Base-by-base conservation (phyloP, 2,888 invertebrate genomes). In the Temnothorax rugatulus region DNA sequence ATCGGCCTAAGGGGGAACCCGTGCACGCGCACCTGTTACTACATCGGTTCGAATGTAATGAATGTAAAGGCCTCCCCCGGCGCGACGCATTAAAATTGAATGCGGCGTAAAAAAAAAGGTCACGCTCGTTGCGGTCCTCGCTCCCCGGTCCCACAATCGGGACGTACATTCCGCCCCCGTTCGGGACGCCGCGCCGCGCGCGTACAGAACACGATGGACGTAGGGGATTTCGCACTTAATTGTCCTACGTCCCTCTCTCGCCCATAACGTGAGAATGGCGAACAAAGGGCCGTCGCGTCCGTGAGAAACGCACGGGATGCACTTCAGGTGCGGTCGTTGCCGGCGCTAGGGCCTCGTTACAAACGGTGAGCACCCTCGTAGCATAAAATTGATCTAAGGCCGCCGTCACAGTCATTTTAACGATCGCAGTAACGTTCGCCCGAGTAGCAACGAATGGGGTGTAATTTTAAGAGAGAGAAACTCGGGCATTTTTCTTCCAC, bases 301-400 rank as follows among this genome's bases (percentile, higher is more conserved):
- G 89, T 89, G 89, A 89, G 89, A 89, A 89, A 82, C 76, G 63
- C 84, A 82, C 79, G 57, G 69, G 85, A 87, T 77, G 71, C 64
- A 15, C 79, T 84, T 57, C 21, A 81, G 71, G 79, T 25, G 71
- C 81, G 41, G 34, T 71, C 63, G 71, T 34, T 68, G 50, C n/a
- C 63, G 61, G 50, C 68, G 54, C 75, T 63, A 61, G 50, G 34
- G 47, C 29, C 71, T 57, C 82, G 73, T 34, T 50, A 47, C 73
- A 38, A 71, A 73, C 68, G 59, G 73, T 38, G 79, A 73, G 59
- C 73, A 59, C 79, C 38, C 21, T 47, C 59, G 47, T 59, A 47
- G 79, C 79, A 79, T 71, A 79, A 79, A 79, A 79, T 79, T 79
- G 79, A 79, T 79, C 73, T 59, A 59, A 73, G 73, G 61, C 47